Conservation (phyloP, 2,113 vertebrate species). For the Cygnus atratus region DNA sequence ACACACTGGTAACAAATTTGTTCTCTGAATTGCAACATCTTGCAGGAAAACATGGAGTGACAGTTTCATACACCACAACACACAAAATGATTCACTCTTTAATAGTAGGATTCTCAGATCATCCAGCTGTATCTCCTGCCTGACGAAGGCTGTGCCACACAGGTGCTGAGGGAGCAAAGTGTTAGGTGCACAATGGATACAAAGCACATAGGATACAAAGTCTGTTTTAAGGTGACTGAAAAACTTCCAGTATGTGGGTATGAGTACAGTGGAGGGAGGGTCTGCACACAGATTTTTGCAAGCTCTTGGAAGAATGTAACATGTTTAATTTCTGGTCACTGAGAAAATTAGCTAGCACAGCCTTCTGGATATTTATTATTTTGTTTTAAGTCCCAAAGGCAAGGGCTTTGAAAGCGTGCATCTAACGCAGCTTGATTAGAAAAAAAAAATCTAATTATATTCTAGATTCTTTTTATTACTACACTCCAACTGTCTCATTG, state of each 20-base stretch:
- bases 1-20: neutral
- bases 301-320: neutral
- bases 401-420: neutral
- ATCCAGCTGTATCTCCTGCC: neutral
- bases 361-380: neutral
- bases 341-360: neutral
- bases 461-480: neutral
- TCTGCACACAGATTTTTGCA: neutral
- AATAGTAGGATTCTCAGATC: neutral
- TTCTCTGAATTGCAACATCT: neutral
- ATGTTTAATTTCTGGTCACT: neutral
- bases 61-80: neutral
- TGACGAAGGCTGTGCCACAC: neutral
- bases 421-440: neutral
- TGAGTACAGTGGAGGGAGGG: neutral
- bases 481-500: neutral
- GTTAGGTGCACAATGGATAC: neutral
- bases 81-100: neutral
- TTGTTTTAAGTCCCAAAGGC: neutral
- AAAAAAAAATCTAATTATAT: neutral
- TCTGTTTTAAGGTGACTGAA: neutral
- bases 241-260: neutral
- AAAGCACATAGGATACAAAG: rapidly evolving
- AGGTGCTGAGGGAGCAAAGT: neutral
- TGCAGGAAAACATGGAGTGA: neutral